Conservation (phyloP, 2,888 invertebrate genomes). For the Drosophila parthenogenetica region DNA sequence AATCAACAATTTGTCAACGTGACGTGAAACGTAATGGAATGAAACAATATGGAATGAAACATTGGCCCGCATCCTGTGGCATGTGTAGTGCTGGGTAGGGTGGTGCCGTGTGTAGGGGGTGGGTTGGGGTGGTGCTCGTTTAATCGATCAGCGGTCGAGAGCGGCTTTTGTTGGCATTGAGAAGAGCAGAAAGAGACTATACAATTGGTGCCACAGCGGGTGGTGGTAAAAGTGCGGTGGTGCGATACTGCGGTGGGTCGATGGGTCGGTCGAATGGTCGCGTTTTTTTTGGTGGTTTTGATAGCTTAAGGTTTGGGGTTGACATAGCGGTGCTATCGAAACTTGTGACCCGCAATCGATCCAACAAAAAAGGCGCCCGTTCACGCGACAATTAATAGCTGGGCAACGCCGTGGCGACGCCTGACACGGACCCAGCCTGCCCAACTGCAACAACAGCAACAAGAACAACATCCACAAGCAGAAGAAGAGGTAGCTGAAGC, state of each 20-base stretch:
- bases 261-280: slow-evolving; percentile 12
- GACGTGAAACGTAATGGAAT: slow-evolving; percentile 29
- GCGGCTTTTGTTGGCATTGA: slow-evolving; percentile 65
- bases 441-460: slow-evolving; percentile 13
- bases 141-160: slow-evolving; percentile 76
- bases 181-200: slow-evolving; percentile 42
- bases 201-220: slow-evolving; percentile 44
- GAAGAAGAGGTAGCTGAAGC: neutral
- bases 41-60: slow-evolving; percentile 25
- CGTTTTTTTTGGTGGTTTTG: slow-evolving; percentile 10
- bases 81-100: slow-evolving; percentile 5
- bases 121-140: slow-evolving; percentile 49
- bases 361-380: slow-evolving; percentile 65
- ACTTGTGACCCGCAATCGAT: slow-evolving; percentile 79
- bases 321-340: slow-evolving; percentile 67
- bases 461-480: neutral
- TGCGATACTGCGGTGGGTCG: slow-evolving; percentile 8
- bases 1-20: slow-evolving; percentile 79
- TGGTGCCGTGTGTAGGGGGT: no score
- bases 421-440: slow-evolving; percentile 50
- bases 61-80: slow-evolving; percentile 41
- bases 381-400: slow-evolving; percentile 80
- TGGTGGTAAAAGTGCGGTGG: slow-evolving; percentile 1
- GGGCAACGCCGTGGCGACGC: slow-evolving; percentile 60
- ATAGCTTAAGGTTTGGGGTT: slow-evolving; percentile 30